Evolutionary conservation across 2,888 invertebrate species (phyloP).

Genomic region (Oscheius sp.): DNA sequence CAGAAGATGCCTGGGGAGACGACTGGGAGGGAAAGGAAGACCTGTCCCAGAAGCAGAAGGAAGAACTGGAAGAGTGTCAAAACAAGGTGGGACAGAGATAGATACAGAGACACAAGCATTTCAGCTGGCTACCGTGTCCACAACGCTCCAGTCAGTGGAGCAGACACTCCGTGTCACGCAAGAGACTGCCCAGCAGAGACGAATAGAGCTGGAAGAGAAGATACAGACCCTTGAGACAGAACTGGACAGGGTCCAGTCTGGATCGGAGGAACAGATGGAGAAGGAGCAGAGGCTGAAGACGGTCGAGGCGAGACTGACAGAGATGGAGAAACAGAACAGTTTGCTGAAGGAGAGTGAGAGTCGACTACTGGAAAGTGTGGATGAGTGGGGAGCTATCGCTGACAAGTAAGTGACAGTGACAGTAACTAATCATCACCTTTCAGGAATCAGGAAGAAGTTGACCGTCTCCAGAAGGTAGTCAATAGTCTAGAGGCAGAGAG

Average conservation of each 20-base stretch:
- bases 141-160: conserved; percentile 7
- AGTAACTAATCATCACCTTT: neutral
- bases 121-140: neutral
- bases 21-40: neutral
- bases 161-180: neutral
- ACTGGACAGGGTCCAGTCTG: neutral
- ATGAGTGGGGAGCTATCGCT: conserved; percentile 46
- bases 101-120: neutral
- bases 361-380: conserved; percentile 51
- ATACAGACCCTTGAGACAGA: conserved; percentile 7
- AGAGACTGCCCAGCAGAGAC: conserved; percentile 7
- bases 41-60: neutral
- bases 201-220: conserved; percentile 10
- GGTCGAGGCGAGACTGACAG: neutral
- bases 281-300: neutral
- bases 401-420: conserved; percentile 30
- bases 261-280: neutral
- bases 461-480: conserved; percentile 29
- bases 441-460: conserved; percentile 24
- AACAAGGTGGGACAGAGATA: neutral
- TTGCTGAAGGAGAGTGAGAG: conserved; percentile 54
- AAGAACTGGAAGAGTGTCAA: conserved; percentile 24
- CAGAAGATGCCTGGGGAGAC: neutral
- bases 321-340: conserved; percentile 42
- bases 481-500: conserved; percentile 13